Evolutionary conservation across 2,113 vertebrate genomes (phyloP).

Genomic region (Ictalurus punctatus): DNA sequence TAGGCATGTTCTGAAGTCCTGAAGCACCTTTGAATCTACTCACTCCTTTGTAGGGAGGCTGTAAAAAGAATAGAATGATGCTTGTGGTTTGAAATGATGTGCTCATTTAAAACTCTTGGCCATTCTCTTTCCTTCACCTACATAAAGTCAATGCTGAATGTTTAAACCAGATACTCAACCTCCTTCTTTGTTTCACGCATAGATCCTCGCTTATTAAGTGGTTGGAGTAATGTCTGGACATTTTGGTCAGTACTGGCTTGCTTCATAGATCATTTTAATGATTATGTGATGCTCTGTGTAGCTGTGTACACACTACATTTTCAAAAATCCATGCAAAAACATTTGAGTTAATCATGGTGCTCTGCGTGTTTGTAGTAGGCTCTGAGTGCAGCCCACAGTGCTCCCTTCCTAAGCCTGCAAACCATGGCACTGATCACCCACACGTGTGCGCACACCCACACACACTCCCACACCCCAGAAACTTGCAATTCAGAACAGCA

Average conservation of each 20-base stretch:
- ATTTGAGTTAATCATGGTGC: neutral
- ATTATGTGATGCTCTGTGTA: neutral
- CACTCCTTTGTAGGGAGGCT: slow-evolving; percentile 15
- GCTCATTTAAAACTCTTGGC: neutral
- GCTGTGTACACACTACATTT: neutral
- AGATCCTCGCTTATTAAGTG: neutral
- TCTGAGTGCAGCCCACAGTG: neutral
- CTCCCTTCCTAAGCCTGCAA: neutral
- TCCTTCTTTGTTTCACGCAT: neutral
- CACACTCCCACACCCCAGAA: slow-evolving; percentile 14
- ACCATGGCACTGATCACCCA: slow-evolving; percentile 29
- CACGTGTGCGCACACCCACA: slow-evolving; percentile 2
- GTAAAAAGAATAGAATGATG: neutral
- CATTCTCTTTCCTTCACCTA: neutral
- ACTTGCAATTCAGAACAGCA: slow-evolving; percentile 31
- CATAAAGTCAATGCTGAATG: neutral
- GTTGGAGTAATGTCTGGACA: neutral
- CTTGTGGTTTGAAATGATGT: neutral
- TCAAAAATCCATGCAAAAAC: neutral
- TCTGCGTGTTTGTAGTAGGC: neutral
- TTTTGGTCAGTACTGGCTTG: neutral
- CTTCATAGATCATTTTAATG: neutral
- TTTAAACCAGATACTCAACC: neutral
- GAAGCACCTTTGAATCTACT: slow-evolving; percentile 17
- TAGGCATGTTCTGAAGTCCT: neutral